These are phyloP conservation scores for Menidia menidia DNA, from an alignment of 2,797 vertebrate genomes.

Conservation along the genomic window DNA sequence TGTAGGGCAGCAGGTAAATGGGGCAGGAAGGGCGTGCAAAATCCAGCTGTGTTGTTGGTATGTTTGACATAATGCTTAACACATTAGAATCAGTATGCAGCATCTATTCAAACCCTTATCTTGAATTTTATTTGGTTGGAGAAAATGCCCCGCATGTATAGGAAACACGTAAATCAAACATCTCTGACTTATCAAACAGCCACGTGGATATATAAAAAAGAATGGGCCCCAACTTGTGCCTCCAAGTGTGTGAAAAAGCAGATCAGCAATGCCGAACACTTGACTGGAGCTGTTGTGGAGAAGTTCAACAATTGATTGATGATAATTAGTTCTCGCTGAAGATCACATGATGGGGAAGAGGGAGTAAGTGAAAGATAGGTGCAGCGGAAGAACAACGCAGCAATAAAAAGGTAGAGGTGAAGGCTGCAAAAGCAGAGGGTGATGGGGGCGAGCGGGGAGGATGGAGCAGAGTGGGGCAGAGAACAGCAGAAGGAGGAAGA, in stretches of 20 bases:
- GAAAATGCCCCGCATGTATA: constrained; percentile 47
- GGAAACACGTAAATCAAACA: constrained; percentile 66
- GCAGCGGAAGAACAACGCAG: neutral
- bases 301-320: constrained; percentile 67
- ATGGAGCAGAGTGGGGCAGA: constrained; percentile 23
- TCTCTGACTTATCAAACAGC: constrained; percentile 58
- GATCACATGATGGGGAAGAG: constrained; percentile 50
- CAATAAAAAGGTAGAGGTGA: constrained; percentile 22
- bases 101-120: constrained; percentile 68
- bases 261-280: constrained; percentile 55
- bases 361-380: constrained; percentile 24
- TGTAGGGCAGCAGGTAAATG: constrained; percentile 51
- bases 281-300: constrained; percentile 56
- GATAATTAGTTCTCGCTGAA: constrained; percentile 64
- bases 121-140: constrained; percentile 44
- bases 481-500: constrained; percentile 16
- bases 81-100: constrained; percentile 57
- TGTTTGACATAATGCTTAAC: constrained; percentile 56
- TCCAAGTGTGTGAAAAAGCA: constrained; percentile 14
- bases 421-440: constrained; percentile 6
- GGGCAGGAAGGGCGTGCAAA: constrained; percentile 1
- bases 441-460: constrained; percentile 16
- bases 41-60: constrained; percentile 26
- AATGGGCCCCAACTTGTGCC: constrained; percentile 16
- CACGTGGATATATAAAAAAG: constrained; percentile 28